phyloP scores from a whole-genome alignment of 2,888 invertebrate genomes.

The Lepidocyrtinus sp. region DNA sequence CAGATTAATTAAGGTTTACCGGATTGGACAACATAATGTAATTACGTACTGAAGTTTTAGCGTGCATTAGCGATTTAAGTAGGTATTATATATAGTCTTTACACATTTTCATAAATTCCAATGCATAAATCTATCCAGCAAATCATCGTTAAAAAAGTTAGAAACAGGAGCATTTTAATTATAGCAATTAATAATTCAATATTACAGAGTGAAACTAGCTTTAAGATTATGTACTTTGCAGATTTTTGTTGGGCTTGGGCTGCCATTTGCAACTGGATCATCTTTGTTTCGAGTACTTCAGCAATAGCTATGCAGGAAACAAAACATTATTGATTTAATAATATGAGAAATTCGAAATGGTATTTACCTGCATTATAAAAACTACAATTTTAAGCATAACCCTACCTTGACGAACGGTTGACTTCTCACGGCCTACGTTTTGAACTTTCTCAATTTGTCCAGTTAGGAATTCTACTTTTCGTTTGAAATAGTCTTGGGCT shows the following conservation, averaged over 20 bases:
- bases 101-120: too few species aligned
- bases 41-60: too few species aligned
- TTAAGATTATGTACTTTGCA: slow-evolving; percentile 39
- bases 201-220: too few species aligned
- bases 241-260: slow-evolving; percentile 69
- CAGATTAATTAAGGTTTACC: too few species aligned
- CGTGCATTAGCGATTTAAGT: too few species aligned
- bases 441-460: slow-evolving; percentile 97
- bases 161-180: too few species aligned
- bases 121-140: too few species aligned
- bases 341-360: neutral
- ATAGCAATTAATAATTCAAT: too few species aligned
- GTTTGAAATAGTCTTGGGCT: slow-evolving; percentile 88
- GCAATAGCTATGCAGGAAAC: slow-evolving; percentile 78
- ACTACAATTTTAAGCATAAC: too few species aligned
- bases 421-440: slow-evolving; percentile 85
- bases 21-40: too few species aligned
- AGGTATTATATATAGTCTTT: too few species aligned
- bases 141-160: too few species aligned
- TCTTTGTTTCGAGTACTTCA: slow-evolving; percentile 84
- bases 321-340: slow-evolving; percentile 21
- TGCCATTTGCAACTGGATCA: slow-evolving; percentile 75
- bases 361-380: neutral
- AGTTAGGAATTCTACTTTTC: slow-evolving; percentile 90
- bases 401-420: slow-evolving; percentile 80